Base-by-base conservation (phyloP, 2,113 vertebrate species). In the Lampris megalopsis region DNA sequence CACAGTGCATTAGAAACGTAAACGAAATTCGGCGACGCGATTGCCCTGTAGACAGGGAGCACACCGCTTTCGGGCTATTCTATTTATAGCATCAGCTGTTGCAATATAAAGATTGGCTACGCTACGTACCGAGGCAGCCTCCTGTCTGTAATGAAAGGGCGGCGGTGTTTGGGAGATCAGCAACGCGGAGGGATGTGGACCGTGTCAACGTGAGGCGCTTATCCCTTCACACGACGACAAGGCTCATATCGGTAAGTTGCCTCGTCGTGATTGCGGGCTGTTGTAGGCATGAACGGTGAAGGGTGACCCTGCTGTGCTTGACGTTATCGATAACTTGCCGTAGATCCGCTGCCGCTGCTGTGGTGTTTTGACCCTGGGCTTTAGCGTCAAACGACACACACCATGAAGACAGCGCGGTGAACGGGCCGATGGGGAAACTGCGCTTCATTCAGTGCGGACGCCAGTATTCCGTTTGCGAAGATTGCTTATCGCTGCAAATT, bases 11-110 rank as follows among this genome's bases (percentile, higher is more conserved):
- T 0, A 3, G n/a, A 3, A 6, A 6, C 1, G 1, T 75, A 77
- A 43, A 42, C 2, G 68, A 63, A 24, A 8, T 73, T 45, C 41
- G 37, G 9, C 1, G 1, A 0, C 13, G 38, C 36, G 1, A 37
- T 1, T 36, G 13, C 1, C 7, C 9, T 9, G 0, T 2, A 37
- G 45, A 74, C 66, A 13, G 49, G 7, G 1, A 13, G 36, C 1
- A 9, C 81, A 24, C 89, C 87, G 87, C 80, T 75, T 24, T 56
- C 64, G 86, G 78, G 65, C 78, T 47, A 66, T 73, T 93, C 93
- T 95, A 93, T 95, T 93, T 90, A 87, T 94, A 94, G 94, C 85
- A 85, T 92, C 91, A 88, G 90, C 90, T 92, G 91, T 93, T 92
- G 92, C 93, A 91, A 93, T 91, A 92, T 93, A 91, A 91, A 94